These are phyloP conservation scores for Mactra quadrangularis DNA, from an alignment of 1,140 invertebrate genomes.

Conservation along the genomic window DNA sequence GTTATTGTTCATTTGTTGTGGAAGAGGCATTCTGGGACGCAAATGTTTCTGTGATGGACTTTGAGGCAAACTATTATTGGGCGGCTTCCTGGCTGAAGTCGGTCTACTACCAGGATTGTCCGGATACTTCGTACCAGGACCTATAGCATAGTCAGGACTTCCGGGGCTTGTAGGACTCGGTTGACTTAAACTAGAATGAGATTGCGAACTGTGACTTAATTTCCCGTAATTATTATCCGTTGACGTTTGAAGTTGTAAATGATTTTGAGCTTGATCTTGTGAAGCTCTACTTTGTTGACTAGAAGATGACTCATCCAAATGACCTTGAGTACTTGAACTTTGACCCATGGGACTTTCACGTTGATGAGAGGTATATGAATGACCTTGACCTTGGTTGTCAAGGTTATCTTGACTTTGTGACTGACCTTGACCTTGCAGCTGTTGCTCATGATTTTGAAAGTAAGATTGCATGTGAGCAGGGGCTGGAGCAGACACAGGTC, in stretches of 20 bases:
- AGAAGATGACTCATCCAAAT: conserved; percentile 64
- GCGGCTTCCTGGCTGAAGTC: conserved; percentile 31
- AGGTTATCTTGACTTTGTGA: conserved; percentile 31
- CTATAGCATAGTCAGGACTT: conserved; percentile 62
- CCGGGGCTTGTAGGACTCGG: conserved; percentile 46
- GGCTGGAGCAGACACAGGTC: conserved; percentile 40
- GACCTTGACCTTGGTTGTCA: conserved; percentile 41
- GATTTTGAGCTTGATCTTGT: conserved; percentile 36
- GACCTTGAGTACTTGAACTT: conserved; percentile 71
- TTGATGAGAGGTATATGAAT: conserved; percentile 43
- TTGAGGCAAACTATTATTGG: background rate
- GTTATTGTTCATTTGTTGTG: conserved; percentile 26
- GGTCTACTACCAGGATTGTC: conserved; percentile 64
- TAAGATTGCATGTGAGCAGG: conserved; percentile 49
- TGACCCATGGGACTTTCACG: conserved; percentile 78
- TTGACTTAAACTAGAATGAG: conserved; percentile 62
- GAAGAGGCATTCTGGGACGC: conserved; percentile 24
- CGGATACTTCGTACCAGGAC: conserved; percentile 74
- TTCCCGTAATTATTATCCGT: conserved; percentile 43
- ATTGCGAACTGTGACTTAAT: conserved; percentile 47
- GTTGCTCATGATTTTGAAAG: conserved; percentile 28
- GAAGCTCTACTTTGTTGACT: conserved; percentile 61
- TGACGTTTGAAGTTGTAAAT: conserved; percentile 30
- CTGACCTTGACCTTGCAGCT: conserved; percentile 3
- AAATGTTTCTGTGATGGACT: conserved; percentile 5